phyloP scores from a whole-genome alignment of 2,113 vertebrate species.

The Microtus oregoni region DNA sequence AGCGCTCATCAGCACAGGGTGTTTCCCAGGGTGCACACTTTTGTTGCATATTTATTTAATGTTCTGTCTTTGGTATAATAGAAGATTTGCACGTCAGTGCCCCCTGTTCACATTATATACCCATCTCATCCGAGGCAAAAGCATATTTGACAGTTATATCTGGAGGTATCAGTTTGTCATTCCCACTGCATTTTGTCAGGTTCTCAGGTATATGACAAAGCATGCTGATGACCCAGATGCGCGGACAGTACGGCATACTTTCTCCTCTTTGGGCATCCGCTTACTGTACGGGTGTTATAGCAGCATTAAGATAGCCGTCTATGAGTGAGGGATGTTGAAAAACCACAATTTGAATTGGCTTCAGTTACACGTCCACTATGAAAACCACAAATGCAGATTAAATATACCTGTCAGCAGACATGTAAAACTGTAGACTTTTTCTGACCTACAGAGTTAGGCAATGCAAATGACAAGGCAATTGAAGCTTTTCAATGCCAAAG shows the following conservation, averaged over 20 bases:
- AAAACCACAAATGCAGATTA: constrained; percentile 7
- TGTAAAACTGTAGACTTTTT: neutral
- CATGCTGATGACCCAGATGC: neutral
- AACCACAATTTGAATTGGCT: neutral
- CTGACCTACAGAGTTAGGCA: neutral
- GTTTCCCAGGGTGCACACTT: neutral
- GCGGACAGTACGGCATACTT: neutral
- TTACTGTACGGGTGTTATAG: neutral
- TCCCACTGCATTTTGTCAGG: neutral
- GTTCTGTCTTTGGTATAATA: neutral
- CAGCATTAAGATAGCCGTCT: neutral
- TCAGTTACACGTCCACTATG: neutral
- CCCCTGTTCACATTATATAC: neutral
- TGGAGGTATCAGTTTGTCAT: neutral
- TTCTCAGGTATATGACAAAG: neutral
- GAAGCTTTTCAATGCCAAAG: neutral
- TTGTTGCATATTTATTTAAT: neutral
- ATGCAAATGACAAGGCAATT: neutral
- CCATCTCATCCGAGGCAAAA: neutral
- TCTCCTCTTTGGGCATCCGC: neutral
- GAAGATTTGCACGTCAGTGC: neutral
- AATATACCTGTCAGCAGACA: neutral
- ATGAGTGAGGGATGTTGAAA: neutral
- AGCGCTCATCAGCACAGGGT: neutral
- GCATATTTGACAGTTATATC: neutral